Conservation (phyloP, 2,113 vertebrate genomes). For the Melospiza georgiana region DNA sequence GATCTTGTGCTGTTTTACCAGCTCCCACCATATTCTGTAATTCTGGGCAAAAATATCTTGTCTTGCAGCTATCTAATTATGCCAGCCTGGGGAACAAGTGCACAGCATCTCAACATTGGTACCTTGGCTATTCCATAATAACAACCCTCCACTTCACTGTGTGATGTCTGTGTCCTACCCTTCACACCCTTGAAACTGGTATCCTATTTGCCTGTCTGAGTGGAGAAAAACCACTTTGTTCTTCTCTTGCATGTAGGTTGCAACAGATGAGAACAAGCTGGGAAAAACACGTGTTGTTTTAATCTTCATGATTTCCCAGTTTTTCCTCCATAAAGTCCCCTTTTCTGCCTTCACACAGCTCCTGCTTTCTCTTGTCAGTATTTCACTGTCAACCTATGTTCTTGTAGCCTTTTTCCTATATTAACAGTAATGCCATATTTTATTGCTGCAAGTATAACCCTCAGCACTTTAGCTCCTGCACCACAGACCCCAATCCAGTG, state of each 20-base stretch:
- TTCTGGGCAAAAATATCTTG: neutral
- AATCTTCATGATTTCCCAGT: neutral
- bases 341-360: neutral
- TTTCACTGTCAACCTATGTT: neutral
- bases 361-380: neutral
- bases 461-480: constrained; percentile 29
- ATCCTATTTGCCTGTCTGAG: neutral
- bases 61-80: neutral
- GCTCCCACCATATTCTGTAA: neutral
- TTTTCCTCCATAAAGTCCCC: neutral
- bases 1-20: neutral
- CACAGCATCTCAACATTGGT: neutral
- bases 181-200: neutral
- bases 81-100: neutral
- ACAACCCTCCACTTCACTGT: neutral
- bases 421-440: neutral
- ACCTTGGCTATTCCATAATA: neutral
- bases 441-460: neutral
- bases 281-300: neutral
- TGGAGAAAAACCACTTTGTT: neutral
- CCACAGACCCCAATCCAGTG: neutral
- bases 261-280: neutral
- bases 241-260: neutral
- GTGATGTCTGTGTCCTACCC: neutral
- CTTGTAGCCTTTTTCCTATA: neutral